Evolutionary conservation across 2,113 vertebrate species (phyloP).

Genomic region (Cavia aperea): DNA sequence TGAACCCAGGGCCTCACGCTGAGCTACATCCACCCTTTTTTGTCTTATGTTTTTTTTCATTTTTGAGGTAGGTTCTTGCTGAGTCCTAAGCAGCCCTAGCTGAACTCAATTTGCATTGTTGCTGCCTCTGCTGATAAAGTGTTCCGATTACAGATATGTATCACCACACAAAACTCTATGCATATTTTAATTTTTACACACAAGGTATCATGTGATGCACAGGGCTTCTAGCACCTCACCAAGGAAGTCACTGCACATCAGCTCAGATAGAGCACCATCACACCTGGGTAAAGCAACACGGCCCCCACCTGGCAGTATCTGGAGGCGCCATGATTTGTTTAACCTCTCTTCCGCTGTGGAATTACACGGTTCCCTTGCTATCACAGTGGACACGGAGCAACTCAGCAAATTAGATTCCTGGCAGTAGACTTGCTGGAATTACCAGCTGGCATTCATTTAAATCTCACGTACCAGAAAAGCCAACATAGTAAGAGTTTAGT

Average conservation of each 20-base stretch:
- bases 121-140: not conserved
- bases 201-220: not conserved
- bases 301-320: not conserved
- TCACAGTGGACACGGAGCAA: not conserved
- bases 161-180: no score
- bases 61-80: not conserved
- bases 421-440: not conserved
- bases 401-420: not conserved
- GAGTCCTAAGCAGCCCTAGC: not conserved
- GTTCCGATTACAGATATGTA: not conserved
- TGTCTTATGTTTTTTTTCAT: not conserved
- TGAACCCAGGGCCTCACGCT: not conserved
- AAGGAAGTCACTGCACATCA: not conserved
- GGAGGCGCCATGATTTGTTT: not conserved
- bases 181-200: not conserved
- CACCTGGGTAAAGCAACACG: not conserved
- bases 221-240: not conserved
- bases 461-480: not conserved
- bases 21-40: not conserved
- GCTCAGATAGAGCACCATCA: not conserved
- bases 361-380: not conserved
- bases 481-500: not conserved
- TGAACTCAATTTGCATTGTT: not conserved
- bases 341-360: not conserved
- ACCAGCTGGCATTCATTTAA: not conserved